Percentiles rank a stretch among this genome's conserved stretches.
These are phyloP conservation scores for Lasioglossum vierecki DNA, from an alignment of 2,888 invertebrate species.

Conservation along the genomic window DNA sequence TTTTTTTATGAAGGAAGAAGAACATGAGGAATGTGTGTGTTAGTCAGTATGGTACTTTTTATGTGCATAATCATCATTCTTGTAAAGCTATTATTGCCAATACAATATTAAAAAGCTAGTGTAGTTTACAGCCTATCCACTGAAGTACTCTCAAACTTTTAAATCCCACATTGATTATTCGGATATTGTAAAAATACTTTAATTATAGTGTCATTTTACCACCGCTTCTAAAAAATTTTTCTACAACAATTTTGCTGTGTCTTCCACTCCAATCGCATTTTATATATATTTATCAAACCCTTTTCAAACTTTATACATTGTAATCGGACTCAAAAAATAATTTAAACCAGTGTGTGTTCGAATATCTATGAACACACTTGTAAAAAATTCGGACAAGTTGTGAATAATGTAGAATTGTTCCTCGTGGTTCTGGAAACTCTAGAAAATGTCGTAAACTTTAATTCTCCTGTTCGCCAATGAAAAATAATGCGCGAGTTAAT, in stretches of 20 bases:
- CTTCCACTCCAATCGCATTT: neutral
- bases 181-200: neutral
- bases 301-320: neutral
- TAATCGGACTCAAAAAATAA: neutral
- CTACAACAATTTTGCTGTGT: neutral
- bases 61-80: no score
- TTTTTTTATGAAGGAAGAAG: neutral
- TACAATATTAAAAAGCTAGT: neutral
- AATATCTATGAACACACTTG: neutral
- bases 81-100: no score
- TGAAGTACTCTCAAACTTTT: no score
- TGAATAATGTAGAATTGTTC: neutral
- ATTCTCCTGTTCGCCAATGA: neutral
- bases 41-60: neutral
- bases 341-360: neutral
- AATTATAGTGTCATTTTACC: no score
- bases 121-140: no score
- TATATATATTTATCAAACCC: neutral
- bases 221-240: no score
- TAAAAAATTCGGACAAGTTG: neutral
- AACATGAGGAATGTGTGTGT: neutral
- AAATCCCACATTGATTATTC: neutral
- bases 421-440: neutral
- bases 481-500: slow-evolving; percentile 42
- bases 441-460: neutral